Evolutionary conservation across 2,113 vertebrate species (phyloP), one percentile per base, ranked within the genome.

Genomic region (Macrotus californicus): DNA sequence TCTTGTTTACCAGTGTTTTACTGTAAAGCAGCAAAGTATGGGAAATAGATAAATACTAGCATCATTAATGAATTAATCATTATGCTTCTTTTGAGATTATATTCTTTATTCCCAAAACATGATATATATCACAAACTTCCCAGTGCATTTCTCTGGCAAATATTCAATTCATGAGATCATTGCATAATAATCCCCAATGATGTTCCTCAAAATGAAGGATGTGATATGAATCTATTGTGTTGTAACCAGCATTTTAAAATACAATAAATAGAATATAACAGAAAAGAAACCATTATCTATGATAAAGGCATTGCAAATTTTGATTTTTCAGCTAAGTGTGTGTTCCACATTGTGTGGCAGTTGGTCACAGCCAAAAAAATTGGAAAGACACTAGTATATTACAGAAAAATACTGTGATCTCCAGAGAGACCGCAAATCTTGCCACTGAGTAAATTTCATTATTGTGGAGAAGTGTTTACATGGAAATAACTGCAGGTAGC

Each of bases 91-190:
- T 94, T 91, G 50, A 86, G 59, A 83, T 85, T 24, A 83, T 11
- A 3, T 59, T 97, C 64, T 67, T 76, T 95, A 93, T 67, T 56
- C 61, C 39, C 48, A 70, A 91, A 98, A 95, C 92, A 76, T 8
- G 72, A 13, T 29, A 75, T 85, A 59, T n/a, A 56, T 19, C 59
- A 56, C 7, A 70, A 64, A 76, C 46, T 56, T 82, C n/a, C 75
- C 48, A 61, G 26, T 39, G 19, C 2, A 50, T 84, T 76, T 79
- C 31, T 73, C 56, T 41, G 14, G 61, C 18, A 67, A 93, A 56
- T 36, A 76, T 54, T 80, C 36, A 39, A 59, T 64, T 93, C 36
- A 84, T 54, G 88, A 90, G 41, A 61, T 61, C 3, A 46, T 83
- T 59, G n/a, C 8, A 80, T 34, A 21, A 80, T 79, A 4, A 73